These are phyloP conservation scores for Bos javanicus DNA, from an alignment of 2,113 vertebrate genomes.

Conservation along the genomic window DNA sequence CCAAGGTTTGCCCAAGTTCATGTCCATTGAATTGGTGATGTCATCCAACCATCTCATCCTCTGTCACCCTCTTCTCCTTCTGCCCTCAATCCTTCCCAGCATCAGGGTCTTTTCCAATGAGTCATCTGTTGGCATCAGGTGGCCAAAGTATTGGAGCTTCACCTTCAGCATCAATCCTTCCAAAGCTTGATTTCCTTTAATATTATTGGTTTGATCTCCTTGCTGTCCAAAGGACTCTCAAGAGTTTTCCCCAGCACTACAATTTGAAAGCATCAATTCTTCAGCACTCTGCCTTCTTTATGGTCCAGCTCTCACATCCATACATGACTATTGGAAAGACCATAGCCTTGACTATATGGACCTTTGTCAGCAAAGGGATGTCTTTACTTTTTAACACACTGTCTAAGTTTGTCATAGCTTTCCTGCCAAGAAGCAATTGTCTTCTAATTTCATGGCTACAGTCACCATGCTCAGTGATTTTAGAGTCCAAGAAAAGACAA, in stretches of 20 bases:
- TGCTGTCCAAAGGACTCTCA: not conserved
- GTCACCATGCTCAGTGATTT: not conserved
- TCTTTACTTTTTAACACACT: not conserved
- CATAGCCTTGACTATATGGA: not conserved
- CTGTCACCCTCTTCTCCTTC: not conserved
- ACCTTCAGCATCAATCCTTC: not conserved
- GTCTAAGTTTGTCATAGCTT: not conserved
- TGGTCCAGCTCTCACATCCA: not conserved
- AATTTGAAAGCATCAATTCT: not conserved
- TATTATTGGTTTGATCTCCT: not conserved
- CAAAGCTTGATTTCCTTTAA: not conserved
- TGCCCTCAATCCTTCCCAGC: not conserved
- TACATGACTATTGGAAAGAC: not conserved
- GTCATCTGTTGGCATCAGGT: not conserved
- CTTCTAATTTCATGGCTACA: not conserved
- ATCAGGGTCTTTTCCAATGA: not conserved
- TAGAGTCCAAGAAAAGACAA: not conserved
- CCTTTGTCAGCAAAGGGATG: not conserved
- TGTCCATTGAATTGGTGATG: not conserved
- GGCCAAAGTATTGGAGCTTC: not conserved
- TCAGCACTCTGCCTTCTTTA: not conserved
- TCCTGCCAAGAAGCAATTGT: not conserved
- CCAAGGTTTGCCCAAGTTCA: not conserved
- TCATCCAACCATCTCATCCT: not conserved
- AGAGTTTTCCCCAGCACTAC: not conserved